Evolutionary conservation across 2,888 invertebrate species (phyloP), one percentile per base, ranked within the genome.

Genomic region (Dorcus hopei): DNA sequence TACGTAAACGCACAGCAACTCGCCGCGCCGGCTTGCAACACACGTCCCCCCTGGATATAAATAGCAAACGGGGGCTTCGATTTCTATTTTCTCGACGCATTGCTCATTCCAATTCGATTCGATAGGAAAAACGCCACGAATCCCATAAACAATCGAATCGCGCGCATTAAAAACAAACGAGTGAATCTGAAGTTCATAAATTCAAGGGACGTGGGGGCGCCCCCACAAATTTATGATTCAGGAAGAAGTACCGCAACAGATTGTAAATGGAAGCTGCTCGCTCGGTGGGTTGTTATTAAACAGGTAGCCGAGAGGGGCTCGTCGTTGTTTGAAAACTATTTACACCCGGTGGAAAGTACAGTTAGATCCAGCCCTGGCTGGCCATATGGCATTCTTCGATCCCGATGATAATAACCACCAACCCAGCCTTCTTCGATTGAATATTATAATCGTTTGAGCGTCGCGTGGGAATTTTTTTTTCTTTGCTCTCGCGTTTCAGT

Each of bases 71-170:
- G 54, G 59, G 59, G 59, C 57, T 57, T 49, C 59, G 62, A 59
- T 62, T 62, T 62, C 59, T 59, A 62, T 62, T 62, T 62, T 54
- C 57, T 57, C 19, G 51, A 41, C 41, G 43, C 59, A 52, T 59
- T 59, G 54, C 38, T 59, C 57, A 59, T 59, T 50, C 54, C 42
- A 54, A 54, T 59, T 54, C 54, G 39, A 11, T 19, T 54, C 54
- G 39, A 11, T 19, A 39, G 41, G 52, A 58, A 19, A 14, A 58
- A 43, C 41, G 39, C 14, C 39, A 14, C 23, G 56, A 9, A 16
- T 19, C 26, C 41, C 19, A 49, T 57, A 57, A 57, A 57, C 47
- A 52, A 57, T 52, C 52, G 16, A n/a, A n/a, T n/a, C n/a, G n/a
- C 50, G 39, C 26, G 6, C 26, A 33, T 33, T 33, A 14, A 14